Conservation (phyloP, 2,888 invertebrate species). For the Hypselothyrea guttata region DNA sequence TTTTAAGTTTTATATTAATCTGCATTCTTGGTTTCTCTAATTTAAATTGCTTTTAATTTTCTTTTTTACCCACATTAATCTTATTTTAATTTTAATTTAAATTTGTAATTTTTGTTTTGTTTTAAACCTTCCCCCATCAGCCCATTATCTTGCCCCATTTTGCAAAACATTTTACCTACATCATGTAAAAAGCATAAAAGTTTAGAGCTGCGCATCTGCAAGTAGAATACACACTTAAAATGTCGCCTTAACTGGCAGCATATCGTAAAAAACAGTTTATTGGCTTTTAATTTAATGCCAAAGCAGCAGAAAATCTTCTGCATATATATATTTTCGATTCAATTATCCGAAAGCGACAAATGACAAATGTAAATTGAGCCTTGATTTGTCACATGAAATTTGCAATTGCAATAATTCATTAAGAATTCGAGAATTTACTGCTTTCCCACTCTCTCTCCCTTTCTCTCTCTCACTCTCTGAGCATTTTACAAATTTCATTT, state of each 20-base stretch:
- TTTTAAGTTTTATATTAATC: too few relatives aligned
- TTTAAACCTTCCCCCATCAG: too few relatives aligned
- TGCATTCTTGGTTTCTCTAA: too few relatives aligned
- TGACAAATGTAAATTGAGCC: constrained; percentile 47
- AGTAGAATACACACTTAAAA: too few relatives aligned
- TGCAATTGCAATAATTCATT: constrained; percentile 23
- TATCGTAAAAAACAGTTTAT: constrained; percentile 39
- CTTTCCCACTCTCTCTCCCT: neutral
- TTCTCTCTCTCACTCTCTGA: neutral
- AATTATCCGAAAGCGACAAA: constrained; percentile 31
- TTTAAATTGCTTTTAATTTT: too few relatives aligned
- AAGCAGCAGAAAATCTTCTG: constrained; percentile 20
- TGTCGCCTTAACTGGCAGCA: constrained; percentile 2
- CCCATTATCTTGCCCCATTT: too few relatives aligned
- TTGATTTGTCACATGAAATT: constrained; percentile 33
- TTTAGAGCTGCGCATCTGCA: too few relatives aligned
- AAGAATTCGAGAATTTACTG: constrained; percentile 25
- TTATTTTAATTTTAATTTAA: too few relatives aligned
- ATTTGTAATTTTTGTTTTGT: too few relatives aligned
- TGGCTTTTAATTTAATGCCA: constrained; percentile 43
- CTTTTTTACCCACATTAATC: too few relatives aligned
- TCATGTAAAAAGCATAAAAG: too few relatives aligned
- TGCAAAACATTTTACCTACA: too few relatives aligned
- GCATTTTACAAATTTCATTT: constrained; percentile 9
- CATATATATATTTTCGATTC: constrained; percentile 27